Conservation (phyloP, 2,113 vertebrate species). For the Isichthys henryi region DNA sequence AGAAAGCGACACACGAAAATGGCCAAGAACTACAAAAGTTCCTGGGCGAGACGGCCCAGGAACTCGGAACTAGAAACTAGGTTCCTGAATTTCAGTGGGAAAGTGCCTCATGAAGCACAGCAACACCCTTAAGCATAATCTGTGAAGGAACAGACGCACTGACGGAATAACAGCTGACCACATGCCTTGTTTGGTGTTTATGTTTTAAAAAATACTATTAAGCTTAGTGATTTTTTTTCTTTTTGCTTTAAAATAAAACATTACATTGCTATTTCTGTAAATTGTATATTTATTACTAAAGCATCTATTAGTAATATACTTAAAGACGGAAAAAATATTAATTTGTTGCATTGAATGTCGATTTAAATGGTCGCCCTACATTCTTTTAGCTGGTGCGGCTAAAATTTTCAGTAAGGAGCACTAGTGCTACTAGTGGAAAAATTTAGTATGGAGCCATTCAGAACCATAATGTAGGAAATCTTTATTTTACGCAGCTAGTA, state of each 20-base stretch:
- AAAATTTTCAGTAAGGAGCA: not conserved
- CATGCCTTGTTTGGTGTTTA: not conserved
- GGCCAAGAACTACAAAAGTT: not conserved
- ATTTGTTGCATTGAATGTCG: not conserved
- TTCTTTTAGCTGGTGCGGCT: not conserved
- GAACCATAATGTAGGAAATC: not conserved
- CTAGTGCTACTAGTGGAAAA: not conserved
- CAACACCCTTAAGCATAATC: not conserved
- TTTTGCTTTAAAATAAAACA: not conserved
- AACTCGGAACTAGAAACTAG: not conserved
- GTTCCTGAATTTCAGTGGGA: not conserved
- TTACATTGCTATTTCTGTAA: not conserved
- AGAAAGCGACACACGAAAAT: not conserved
- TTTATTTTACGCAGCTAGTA: not conserved
- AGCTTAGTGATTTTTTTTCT: not conserved
- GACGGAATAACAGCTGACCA: not conserved
- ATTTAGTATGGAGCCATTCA: not conserved
- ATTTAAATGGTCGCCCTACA: not conserved
- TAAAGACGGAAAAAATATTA: not conserved
- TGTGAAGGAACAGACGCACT: not conserved
- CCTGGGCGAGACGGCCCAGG: not conserved
- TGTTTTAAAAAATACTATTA: not conserved
- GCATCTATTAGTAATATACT: not conserved
- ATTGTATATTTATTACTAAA: not conserved
- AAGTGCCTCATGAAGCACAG: not conserved